These are phyloP conservation scores for Heterochromis multidens DNA, from an alignment of 2,113 vertebrate genomes.

Conservation along the genomic window DNA sequence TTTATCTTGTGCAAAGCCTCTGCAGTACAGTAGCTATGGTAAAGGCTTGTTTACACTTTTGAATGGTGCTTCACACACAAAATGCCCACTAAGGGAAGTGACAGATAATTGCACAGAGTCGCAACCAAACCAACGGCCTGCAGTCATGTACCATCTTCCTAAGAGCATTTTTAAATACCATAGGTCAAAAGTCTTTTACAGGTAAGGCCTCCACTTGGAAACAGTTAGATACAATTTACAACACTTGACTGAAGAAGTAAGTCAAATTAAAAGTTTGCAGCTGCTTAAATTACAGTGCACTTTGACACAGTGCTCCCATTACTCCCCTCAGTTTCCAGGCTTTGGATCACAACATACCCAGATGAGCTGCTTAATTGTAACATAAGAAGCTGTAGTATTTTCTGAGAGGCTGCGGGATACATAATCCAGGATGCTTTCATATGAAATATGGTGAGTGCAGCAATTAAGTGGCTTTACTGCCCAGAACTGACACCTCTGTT, in stretches of 20 bases:
- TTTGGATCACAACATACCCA: not conserved
- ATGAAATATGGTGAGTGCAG: slow-evolving; percentile 39
- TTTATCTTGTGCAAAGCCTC: not conserved
- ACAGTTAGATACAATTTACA: not conserved
- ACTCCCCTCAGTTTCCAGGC: not conserved
- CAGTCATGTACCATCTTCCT: not conserved
- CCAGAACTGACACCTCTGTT: slow-evolving; percentile 23
- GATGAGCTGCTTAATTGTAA: slow-evolving; percentile 18
- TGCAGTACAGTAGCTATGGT: not conserved
- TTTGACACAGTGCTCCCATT: slow-evolving; percentile 29
- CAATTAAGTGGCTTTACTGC: slow-evolving; percentile 43
- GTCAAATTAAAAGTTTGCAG: slow-evolving; percentile 21
- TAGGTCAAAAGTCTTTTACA: slow-evolving; percentile 19
- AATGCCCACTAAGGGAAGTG: not conserved
- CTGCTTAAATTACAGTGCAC: slow-evolving; percentile 7
- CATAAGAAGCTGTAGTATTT: slow-evolving; percentile 2
- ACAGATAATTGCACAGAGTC: slow-evolving; percentile 7
- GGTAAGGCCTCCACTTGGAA: slow-evolving; percentile 3
- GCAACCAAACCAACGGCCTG: not conserved
- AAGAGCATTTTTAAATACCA: slow-evolving; percentile 22
- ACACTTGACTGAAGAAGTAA: slow-evolving; percentile 8
- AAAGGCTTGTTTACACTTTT: not conserved
- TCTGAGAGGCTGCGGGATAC: slow-evolving; percentile 6
- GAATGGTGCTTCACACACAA: not conserved
- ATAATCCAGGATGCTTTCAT: slow-evolving; percentile 7